phyloP scores from a whole-genome alignment of 53 echinoderm and acorn worm species.

The Echinometra lucunter region DNA sequence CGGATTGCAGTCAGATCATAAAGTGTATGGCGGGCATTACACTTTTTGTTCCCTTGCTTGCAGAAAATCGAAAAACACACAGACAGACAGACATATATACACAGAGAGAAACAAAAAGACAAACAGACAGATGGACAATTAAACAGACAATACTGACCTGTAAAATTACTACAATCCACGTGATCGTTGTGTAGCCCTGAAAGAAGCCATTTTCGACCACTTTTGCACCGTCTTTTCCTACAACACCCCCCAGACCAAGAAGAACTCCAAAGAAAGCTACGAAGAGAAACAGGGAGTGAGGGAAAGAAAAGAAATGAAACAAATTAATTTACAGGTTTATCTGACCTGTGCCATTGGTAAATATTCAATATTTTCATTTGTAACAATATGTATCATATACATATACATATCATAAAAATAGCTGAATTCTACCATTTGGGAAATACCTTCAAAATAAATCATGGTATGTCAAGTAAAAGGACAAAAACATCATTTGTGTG shows the following conservation, averaged over 20 bases:
- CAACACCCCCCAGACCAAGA: slow-evolving; percentile 87
- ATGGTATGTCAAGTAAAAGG: no score
- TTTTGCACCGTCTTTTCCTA: slow-evolving; percentile 81
- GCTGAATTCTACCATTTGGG: background rate
- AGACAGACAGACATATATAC: no score
- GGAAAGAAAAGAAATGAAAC: background rate
- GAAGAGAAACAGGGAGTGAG: background rate
- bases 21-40: no score
- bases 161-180: slow-evolving; percentile 84
- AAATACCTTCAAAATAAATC: no score
- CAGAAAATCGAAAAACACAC: no score
- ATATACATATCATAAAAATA: no score
- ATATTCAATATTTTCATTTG: background rate
- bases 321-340: background rate
- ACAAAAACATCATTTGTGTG: no score
- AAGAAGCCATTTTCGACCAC: slow-evolving; percentile 80
- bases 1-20: no score
- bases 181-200: slow-evolving; percentile 87
- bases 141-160: slow-evolving; percentile 74
- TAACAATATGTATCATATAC: no score
- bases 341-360: background rate
- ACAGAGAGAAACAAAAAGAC: no score
- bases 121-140: no score
- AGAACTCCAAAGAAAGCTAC: slow-evolving; percentile 88
- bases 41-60: no score